Evolutionary conservation across 2,797 vertebrate species (phyloP), one percentile per base, ranked within the genome.

Genomic region (Brotula barbata): DNA sequence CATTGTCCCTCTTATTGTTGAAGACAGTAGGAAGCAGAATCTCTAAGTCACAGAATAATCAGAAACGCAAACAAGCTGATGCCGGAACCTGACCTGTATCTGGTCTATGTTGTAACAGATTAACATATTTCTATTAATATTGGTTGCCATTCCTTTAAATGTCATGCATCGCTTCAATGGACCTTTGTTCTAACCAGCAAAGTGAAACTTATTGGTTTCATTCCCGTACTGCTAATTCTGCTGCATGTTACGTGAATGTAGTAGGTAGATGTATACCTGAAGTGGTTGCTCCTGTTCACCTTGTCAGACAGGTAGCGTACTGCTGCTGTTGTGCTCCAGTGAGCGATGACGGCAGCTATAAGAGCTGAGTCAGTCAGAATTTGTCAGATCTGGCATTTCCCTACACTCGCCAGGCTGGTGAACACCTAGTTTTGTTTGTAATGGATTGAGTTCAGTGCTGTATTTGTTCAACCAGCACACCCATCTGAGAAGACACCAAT

Each of bases 241-340:
- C 43, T 45, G 31, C 9, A 3, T 58, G 19, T 51, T 31, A 19
- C 28, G 4, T 37, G 25, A 51, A 52, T 34, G 51, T 9, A 19
- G 43, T 45, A 58, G 10, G 3, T 11, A 13, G 1, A 22, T 12
- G 45, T 28, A 60, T 39, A 2, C 2, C 20, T 36, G 28, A 60
- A 55, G 68, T 16, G 0, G 65, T 54, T 4, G 2, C 33, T 74
- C 81, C 64, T 15, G 84, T 80, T 83, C 60, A 60, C 31, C 86
- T 76, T 49, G 87, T 87, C 77, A 31, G 74, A 79, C 83, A 49
- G 67, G 80, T 80, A 45, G 15, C 22, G 22, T 51, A 17, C 59
- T 43, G 40, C 55, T 43, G 39, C 21, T 56, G n/a, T 25, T 16
- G 12, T 33, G 23, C 21, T 48, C 19, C 19, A 15, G 17, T 55